Evolutionary conservation across 2,113 vertebrate genomes (phyloP).

Genomic region (Thomomys bottae): DNA sequence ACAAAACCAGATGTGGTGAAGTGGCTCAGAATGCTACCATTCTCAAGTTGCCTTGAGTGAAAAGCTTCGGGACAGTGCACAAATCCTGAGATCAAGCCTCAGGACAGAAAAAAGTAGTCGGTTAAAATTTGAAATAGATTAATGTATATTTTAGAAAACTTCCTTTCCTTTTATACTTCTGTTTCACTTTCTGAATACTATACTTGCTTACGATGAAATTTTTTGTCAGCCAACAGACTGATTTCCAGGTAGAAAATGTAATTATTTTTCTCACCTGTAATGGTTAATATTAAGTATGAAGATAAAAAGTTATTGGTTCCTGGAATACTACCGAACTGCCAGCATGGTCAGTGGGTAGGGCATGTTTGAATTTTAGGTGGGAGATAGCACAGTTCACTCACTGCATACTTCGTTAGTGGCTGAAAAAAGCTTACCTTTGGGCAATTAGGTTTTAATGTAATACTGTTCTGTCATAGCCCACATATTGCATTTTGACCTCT

Average conservation of each 20-base stretch:
- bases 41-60: no score
- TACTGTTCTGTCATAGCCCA: constrained; percentile 41
- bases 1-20: no score
- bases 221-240: constrained; percentile 9
- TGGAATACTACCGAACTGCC: constrained; percentile 22
- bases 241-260: constrained; percentile 37
- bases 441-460: constrained; percentile 25
- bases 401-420: constrained; percentile 3
- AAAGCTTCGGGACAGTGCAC: no score
- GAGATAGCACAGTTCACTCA: neutral
- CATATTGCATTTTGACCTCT: constrained; percentile 8
- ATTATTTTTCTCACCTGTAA: constrained; percentile 5
- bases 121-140: constrained; percentile 42
- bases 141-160: neutral
- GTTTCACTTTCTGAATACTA: constrained; percentile 24
- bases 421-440: constrained; percentile 1
- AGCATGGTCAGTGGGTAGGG: neutral
- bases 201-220: constrained; percentile 12
- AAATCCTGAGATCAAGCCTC: no score
- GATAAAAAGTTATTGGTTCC: constrained; percentile 34
- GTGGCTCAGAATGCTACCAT: no score
- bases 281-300: constrained; percentile 25
- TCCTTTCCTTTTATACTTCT: constrained; percentile 40
- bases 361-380: constrained; percentile 18
- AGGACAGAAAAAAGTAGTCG: neutral